Conservation (phyloP, 2,113 vertebrate genomes). For the Tricholaema leucomelas region DNA sequence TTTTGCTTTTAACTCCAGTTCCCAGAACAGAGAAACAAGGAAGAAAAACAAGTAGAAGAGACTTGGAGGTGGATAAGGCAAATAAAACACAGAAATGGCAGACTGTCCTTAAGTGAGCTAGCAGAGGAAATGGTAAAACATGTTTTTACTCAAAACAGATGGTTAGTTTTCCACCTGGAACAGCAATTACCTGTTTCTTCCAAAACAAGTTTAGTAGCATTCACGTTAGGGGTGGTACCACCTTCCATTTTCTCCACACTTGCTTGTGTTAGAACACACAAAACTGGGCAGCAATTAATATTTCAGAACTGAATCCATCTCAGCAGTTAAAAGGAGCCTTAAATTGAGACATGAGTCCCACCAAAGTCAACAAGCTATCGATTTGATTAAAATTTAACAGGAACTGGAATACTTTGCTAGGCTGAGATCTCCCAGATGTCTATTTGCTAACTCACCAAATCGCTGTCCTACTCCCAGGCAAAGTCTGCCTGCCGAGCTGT, state of each 20-base stretch:
- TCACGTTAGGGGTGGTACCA: not conserved
- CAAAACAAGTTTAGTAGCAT: constrained; percentile 33
- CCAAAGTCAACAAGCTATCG: constrained; percentile 1
- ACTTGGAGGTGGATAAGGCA: not conserved
- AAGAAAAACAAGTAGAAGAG: constrained; percentile 22
- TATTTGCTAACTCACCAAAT: not conserved
- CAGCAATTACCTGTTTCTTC: not conserved
- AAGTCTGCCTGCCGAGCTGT: not conserved
- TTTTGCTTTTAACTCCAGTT: constrained; percentile 24
- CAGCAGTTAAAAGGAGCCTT: not conserved
- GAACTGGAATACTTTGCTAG: not conserved
- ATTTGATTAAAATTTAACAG: constrained; percentile 39
- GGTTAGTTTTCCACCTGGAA: not conserved
- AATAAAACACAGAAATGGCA: not conserved
- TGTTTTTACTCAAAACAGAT: not conserved
- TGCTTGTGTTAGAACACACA: not conserved
- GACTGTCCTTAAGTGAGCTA: not conserved
- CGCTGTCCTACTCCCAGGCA: not conserved
- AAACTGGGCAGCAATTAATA: not conserved
- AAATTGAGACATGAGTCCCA: not conserved
- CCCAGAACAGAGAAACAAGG: not conserved
- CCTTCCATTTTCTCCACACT: not conserved
- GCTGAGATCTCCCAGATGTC: not conserved
- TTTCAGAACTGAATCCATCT: not conserved
- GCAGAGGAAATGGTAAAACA: not conserved